Evolutionary conservation across 2,113 vertebrate species (phyloP), one percentile per base, ranked within the genome.

Genomic region (Caloenas nicobarica): DNA sequence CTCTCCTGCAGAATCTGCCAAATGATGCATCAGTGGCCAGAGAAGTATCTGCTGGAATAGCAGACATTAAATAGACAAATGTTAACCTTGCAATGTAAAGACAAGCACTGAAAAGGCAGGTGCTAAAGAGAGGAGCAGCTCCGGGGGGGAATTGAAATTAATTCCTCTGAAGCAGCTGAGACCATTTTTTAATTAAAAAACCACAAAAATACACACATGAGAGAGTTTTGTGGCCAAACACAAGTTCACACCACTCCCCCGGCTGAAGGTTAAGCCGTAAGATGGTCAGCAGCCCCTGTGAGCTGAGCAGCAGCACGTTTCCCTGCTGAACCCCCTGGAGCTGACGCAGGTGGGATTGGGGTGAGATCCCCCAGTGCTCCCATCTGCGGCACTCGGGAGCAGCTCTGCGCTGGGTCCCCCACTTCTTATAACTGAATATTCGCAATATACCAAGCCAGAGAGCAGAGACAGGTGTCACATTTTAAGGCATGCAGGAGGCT

Each of bases 371-470:
- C 1, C 29, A 12, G 38, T 22, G 53, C 42, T 93, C 58, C 74
- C 0, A 0, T 19, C 33, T 77, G 51, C 1, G 0, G 11, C 57
- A 11, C 38, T 56, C 0, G 0, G 70, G 56, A 86, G 51, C 7
- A 4, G 36, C 69, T 83, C 62, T 0, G 0, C 44, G 56, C 21
- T 16, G n/a, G 8, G 0, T 44, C 16, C 57, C 65, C 14, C 14
- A 40, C 34, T 66, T 46, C 46, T 58, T n/a, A 28, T 42, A 61
- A 36, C 25, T 23, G 14, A 50, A 6, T 64, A 68, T 88, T 94
- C 61, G 16, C 48, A 83, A 21, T 38, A 23, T 7, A 40, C 33
- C 40, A 48, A 69, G 19, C 36, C 81, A n/a, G 71, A 36, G 26
- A 44, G 44, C 34, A 88, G 76, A 62, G 34, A 21, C 57, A 81